These are phyloP conservation scores for Automeris io DNA, from an alignment of 2,888 invertebrate genomes.

Conservation along the genomic window DNA sequence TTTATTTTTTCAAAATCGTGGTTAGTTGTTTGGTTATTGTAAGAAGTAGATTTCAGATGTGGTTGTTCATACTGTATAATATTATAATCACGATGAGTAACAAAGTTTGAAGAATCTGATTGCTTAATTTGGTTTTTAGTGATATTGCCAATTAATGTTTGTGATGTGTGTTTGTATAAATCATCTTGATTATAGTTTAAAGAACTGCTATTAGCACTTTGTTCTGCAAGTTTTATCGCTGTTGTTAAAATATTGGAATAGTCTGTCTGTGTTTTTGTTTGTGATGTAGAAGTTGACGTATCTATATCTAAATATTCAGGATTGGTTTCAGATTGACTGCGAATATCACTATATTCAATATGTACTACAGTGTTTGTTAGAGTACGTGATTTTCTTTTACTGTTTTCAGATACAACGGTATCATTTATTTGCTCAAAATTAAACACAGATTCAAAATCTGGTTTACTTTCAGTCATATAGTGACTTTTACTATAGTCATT, in stretches of 20 bases:
- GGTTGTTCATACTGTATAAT: not conserved
- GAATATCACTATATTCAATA: constrained; percentile 15
- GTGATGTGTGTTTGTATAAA: not conserved
- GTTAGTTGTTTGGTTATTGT: not conserved
- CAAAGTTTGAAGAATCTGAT: too few species aligned
- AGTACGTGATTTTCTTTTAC: constrained; percentile 2
- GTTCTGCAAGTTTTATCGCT: not conserved
- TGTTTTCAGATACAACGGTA: not conserved
- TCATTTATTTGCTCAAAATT: not conserved
- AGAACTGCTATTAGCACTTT: constrained; percentile 10
- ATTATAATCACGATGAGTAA: too few species aligned
- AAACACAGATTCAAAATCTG: constrained; percentile 1
- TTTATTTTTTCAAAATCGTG: not conserved
- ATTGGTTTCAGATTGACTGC: constrained; percentile 4
- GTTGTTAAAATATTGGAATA: constrained; percentile 2
- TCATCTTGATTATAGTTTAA: constrained; percentile 5
- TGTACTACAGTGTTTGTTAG: constrained; percentile 15
- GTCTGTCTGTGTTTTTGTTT: not conserved
- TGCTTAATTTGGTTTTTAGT: too few species aligned
- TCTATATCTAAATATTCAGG: not conserved
- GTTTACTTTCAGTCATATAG: not conserved
- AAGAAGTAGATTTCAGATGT: not conserved
- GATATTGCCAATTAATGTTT: not conserved
- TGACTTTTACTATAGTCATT: not conserved
- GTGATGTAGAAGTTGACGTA: not conserved